These are phyloP conservation scores for Plodia interpunctella DNA, from an alignment of 1,140 invertebrate species.

Conservation along the genomic window DNA sequence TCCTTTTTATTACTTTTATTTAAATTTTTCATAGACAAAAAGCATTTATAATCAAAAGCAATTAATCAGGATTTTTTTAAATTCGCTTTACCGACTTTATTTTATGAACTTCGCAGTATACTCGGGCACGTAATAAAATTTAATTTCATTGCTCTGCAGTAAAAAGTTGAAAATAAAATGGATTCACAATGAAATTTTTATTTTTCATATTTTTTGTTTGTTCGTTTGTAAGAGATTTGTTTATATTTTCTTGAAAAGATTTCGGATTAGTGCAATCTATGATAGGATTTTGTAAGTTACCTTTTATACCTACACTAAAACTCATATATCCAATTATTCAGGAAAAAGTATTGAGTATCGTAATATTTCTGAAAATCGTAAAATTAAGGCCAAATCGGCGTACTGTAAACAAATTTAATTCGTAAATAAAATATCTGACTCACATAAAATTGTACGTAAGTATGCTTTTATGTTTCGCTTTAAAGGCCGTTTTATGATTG, in stretches of 20 bases:
- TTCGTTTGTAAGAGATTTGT: too few species aligned
- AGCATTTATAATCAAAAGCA: neutral
- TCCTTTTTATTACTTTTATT: neutral
- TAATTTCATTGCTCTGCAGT: neutral
- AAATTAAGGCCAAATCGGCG: neutral
- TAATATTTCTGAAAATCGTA: too few species aligned
- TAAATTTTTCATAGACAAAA: neutral
- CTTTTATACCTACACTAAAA: too few species aligned
- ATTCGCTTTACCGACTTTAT: neutral
- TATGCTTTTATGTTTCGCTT: conserved; percentile 43
- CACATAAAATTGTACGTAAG: conserved; percentile 37
- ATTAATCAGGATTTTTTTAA: neutral
- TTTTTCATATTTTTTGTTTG: too few species aligned
- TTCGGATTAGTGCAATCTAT: too few species aligned
- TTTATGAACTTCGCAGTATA: neutral
- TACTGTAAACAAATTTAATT: conserved; percentile 30
- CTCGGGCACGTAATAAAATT: neutral
- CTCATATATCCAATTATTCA: too few species aligned
- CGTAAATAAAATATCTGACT: conserved; percentile 36
- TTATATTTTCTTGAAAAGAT: too few species aligned
- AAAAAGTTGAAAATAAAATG: neutral
- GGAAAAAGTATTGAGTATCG: too few species aligned
- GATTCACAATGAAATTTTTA: too few species aligned
- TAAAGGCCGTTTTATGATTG: conserved; percentile 61
- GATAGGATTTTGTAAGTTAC: too few species aligned